Evolutionary conservation across 2,888 invertebrate species (phyloP).

Genomic region (Autographa gamma): DNA sequence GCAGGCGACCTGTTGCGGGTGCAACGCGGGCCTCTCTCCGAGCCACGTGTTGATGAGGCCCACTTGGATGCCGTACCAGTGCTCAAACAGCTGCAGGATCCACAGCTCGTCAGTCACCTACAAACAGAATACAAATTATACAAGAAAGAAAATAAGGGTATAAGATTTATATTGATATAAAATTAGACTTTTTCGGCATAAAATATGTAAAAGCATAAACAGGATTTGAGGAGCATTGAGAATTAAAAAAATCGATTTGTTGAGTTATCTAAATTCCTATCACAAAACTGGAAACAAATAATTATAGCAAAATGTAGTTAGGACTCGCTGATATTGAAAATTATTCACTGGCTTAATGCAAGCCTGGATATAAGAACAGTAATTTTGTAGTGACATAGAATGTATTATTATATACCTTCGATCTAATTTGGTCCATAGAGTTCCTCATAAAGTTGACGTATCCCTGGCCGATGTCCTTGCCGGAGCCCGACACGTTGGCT

Average conservation of each 20-base stretch:
- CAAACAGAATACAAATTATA: conserved; percentile 1
- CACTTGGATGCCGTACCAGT: conserved; percentile 98
- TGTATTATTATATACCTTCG: conserved; percentile 91
- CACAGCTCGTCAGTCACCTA: conserved; percentile 90
- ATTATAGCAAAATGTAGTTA: no score
- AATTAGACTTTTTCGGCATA: no score
- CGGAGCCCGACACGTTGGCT: conserved; percentile 96
- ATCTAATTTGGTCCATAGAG: conserved; percentile 99
- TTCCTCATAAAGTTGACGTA: conserved; percentile 99
- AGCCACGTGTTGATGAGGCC: conserved; percentile 98
- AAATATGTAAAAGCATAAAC: no score
- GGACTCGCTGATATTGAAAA: no score
- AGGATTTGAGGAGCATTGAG: no score
- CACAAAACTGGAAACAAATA: no score
- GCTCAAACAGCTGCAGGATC: conserved; percentile 92
- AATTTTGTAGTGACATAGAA: no score
- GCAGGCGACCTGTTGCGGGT: conserved; percentile 99
- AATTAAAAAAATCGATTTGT: no score
- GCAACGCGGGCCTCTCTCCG: conserved; percentile 97
- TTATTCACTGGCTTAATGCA: no score
- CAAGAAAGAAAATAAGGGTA: not conserved
- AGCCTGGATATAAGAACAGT: no score
- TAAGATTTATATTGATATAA: no score
- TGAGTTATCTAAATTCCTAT: no score
- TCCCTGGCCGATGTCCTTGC: conserved; percentile 98